phyloP scores from a whole-genome alignment of 2,888 invertebrate species.

The Anaspis maculata region DNA sequence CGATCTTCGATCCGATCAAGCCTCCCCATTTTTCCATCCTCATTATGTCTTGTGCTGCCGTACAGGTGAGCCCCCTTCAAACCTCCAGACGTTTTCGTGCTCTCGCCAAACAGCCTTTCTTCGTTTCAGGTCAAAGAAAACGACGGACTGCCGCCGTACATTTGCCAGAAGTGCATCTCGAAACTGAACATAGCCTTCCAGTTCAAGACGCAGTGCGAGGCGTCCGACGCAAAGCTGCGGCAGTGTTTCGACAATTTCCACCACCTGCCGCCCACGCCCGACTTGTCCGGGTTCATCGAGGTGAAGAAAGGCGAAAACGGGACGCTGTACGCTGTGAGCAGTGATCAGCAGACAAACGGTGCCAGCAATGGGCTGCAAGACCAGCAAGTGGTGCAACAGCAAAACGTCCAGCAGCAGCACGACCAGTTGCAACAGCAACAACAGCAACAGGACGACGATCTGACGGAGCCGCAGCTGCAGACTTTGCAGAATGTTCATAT shows the following conservation, averaged over 20 bases:
- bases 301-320: slow-evolving; percentile 27
- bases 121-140: slow-evolving; percentile 36
- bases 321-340: not conserved
- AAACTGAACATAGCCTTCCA: slow-evolving; percentile 40
- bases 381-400: slow-evolving; percentile 2
- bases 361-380: slow-evolving; percentile 5
- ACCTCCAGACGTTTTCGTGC: not conserved
- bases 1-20: slow-evolving; percentile 41
- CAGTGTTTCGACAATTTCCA: slow-evolving; percentile 35
- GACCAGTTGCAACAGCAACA: slow-evolving; percentile 9
- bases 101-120: no score
- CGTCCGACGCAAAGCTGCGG: slow-evolving; percentile 37
- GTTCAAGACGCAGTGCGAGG: slow-evolving; percentile 41
- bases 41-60: slow-evolving; percentile 42
- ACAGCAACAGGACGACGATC: slow-evolving; percentile 5
- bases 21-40: slow-evolving; percentile 40
- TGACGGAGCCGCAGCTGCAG: slow-evolving; percentile 18
- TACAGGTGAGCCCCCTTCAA: slow-evolving; percentile 32
- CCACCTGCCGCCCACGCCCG: slow-evolving; percentile 27
- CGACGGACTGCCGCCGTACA: slow-evolving; percentile 39
- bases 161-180: slow-evolving; percentile 40
- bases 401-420: not conserved
- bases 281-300: slow-evolving; percentile 32
- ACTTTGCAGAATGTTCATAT: slow-evolving; percentile 25
- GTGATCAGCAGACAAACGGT: slow-evolving; percentile 1